Base-by-base conservation (phyloP, 2,888 invertebrate genomes). In the Oscheius sp. region DNA sequence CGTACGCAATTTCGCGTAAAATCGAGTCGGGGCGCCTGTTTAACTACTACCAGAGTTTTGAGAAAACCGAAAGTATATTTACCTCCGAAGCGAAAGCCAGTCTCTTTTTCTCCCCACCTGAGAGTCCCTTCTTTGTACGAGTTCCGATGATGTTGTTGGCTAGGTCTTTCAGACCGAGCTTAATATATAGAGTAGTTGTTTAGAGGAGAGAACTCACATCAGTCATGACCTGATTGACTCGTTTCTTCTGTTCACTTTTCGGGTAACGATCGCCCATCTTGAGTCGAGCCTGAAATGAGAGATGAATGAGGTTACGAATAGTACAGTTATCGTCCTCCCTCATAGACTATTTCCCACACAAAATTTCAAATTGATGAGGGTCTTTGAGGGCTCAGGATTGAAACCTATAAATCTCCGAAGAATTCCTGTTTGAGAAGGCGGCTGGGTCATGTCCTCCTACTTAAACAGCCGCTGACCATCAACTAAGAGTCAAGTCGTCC, bases 81-180 rank as follows among this genome's bases (percentile, higher is more conserved):
- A 94, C 94, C 92, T 96, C 96, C 0, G 95, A 93, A 5, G 96
- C 96, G 89, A 97, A 96, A 0, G 96, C 94, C 33, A 97, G 91
- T 73, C 96, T 92, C 88, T 96, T 96, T 88, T 94, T 93, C 89
- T 97, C 97, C 0, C 97, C 97, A 0, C 96, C 96, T 0, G 96
- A 96, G 1, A 97, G 91, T 0, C 95, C 94, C 89, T 94, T 95
- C 21, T 93, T 92, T 48, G 93, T 94, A 11, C 80, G 91, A 0
- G 92, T 92, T 0, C 96, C 96, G 74, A 97, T 96, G 74, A 93
- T 91, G 0, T 94, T 93, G 82, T 94, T 91, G 10, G 93, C 91
- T 93, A 92, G 1, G 92, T 91, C 2, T 95, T 90, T 0, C 93
- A 94, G 72, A 4, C 84, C 84, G 1, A 84, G 65, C 83, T 83